Base-by-base conservation (phyloP, 1,140 invertebrate species). In the Ceratosolen fusciceps region DNA sequence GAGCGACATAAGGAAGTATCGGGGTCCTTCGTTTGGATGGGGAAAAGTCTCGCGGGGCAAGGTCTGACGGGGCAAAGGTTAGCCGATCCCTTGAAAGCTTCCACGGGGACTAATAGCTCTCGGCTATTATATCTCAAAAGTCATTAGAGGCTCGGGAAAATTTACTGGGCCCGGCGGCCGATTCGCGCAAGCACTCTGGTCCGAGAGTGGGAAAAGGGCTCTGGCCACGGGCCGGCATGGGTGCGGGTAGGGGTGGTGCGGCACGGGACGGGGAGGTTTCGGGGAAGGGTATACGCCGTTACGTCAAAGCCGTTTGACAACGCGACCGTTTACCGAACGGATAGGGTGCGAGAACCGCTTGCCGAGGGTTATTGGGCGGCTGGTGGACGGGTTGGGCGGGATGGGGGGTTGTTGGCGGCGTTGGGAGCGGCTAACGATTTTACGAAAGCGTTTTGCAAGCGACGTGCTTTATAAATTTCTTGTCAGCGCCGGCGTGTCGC, bases 401-500 rank as follows among this genome's bases (percentile, higher is more conserved):
- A 21, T 31, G n/a, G 56, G 73, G 16, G 14, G 62, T 24, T 37
- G 19, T 24, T 19, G 47, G 70, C 3, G 26, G 3, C 29, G 0
- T 5, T 2, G 29, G 34, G 29, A 34, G 58, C 34, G 37, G 65
- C 58, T 19, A 26, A 12, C 37, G 16, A 43, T 39, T 68, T 71
- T 71, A 16, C 39, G 39, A 29, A 19, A 71, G 26, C 39, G 26
- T 77, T 77, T 77, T 77, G 76, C 76, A 60, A 77, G 31, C 67
- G 76, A 77, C 76, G 71, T 71, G 76, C 76, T 77, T 77, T 77
- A 77, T 77, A 71, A 77, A 77, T 77, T 56, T 71, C 76, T 71
- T 54, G 76, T 72, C 76, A 65, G 54, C n/a, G 34, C 0, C 19
- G 14, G 1, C 58, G 16, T 16, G 7, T n/a, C n/a, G 21, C 34